Evolutionary conservation across 30 jellyfish, hydroid and myxozoan species (phyloP), one percentile per base, ranked within the genome.

Genomic region (Haliclystus octoradiatus): DNA sequence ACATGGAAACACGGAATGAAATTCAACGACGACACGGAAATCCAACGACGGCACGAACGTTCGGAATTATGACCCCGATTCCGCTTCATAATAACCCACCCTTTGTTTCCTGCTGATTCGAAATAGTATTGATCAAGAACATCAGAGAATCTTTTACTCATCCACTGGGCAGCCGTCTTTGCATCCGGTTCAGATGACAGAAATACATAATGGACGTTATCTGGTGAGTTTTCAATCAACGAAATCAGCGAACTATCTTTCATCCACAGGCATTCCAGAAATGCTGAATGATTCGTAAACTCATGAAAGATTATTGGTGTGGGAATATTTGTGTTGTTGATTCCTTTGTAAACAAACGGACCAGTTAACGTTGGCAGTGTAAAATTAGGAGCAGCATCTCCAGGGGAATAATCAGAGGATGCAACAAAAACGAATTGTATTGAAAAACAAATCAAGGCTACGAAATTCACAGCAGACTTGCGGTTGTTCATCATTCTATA

Each of bases 261-360:
- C 15, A 74, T 84, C 98, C 98, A 90, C 31, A 90, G 76, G 1
- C 91, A 81, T 46, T 90, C 98, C 32, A 90, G 77, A 52, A 90
- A 90, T 26, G 93, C 98, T 2, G 98, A 90, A 40, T 82, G 86
- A 62, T 60, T 70, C 1, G 93, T 82, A 65, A 47, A 90, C 72
- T 82, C 95, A 63, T 90, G 98, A 68, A 90, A 90, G 65, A 90
- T 90, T 9, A 90, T 90, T 13, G 98, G 98, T 7, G 94, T 93
- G 29, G 81, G 60, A 9, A 90, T 69, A 47, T 76, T 90, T 0
- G 95, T 82, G 49, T 77, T 84, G 53, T 79, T 79, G 31, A 76
- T 23, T 63, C 94, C 93, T 34, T 90, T 90, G 82, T 90, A 90
- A 2, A 90, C 78, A 23, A 81, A 19, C 1, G 98, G 95, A 23